Conservation (phyloP, 37 sponge, comb jelly and placozoan species). For the Geodia barretti region DNA sequence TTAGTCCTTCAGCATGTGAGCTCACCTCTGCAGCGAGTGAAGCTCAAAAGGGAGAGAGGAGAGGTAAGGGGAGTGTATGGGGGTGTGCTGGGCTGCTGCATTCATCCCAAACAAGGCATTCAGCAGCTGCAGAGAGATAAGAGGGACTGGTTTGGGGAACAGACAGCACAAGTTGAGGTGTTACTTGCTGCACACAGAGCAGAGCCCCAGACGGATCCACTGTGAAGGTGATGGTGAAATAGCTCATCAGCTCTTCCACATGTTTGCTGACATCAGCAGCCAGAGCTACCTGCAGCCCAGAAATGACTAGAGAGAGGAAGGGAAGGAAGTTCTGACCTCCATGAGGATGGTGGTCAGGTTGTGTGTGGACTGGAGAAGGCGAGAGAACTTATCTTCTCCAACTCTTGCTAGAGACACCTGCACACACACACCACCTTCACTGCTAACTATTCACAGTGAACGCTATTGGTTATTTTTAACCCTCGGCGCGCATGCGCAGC, state of each 20-base stretch:
- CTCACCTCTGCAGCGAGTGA: neutral
- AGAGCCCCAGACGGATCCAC: conserved; percentile 71
- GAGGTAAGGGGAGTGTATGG: conserved; percentile 57
- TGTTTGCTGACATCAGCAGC: conserved; percentile 55
- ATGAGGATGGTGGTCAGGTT: conserved; percentile 50
- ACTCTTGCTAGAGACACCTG: conserved; percentile 51
- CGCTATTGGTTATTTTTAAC: too few species aligned
- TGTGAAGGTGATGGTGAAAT: conserved; percentile 31
- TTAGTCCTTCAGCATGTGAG: too few species aligned
- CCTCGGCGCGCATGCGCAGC: too few species aligned
- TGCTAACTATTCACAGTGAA: too few species aligned
- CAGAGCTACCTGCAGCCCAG: conserved; percentile 35
- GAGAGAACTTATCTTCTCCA: conserved; percentile 64
- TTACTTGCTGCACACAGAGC: conserved; percentile 80
- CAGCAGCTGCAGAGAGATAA: conserved; percentile 35
- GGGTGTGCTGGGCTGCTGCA: conserved; percentile 67
- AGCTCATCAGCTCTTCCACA: conserved; percentile 68
- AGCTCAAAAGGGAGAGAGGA: conserved; percentile 45
- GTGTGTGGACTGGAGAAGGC: conserved; percentile 37
- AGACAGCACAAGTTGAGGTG: too few species aligned
- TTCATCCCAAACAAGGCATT: conserved; percentile 89
- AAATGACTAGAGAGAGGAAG: neutral
- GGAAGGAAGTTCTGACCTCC: conserved; percentile 35
- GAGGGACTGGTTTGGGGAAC: neutral
- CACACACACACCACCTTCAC: neutral